Percentiles rank a stretch among this genome's conserved stretches.
Conservation (phyloP, 2,888 invertebrate species). For the Machimus rusticus region DNA sequence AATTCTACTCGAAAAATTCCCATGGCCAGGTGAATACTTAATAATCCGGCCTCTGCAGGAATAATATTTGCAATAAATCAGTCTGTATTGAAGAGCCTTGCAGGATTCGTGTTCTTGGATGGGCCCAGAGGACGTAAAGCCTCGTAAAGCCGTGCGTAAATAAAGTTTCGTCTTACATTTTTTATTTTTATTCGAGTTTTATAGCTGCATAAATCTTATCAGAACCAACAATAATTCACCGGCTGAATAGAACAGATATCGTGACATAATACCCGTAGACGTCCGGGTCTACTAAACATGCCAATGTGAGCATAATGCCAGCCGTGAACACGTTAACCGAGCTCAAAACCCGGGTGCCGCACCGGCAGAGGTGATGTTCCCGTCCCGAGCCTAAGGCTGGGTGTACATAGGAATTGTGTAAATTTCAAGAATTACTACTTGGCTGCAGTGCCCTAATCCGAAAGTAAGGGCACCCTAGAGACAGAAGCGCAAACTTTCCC, state of each 20-base stretch:
- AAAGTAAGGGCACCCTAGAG: not conserved
- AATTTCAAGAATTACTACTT: not conserved
- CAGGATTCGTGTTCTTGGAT: slow-evolving; percentile 30
- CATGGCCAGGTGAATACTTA: slow-evolving; percentile 48
- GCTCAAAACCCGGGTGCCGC: not conserved
- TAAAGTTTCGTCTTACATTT: slow-evolving; percentile 53
- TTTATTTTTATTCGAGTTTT: slow-evolving; percentile 54
- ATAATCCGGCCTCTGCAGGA: slow-evolving; percentile 51
- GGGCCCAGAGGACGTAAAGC: slow-evolving; percentile 27
- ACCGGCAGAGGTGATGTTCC: not conserved
- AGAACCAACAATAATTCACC: slow-evolving; percentile 50
- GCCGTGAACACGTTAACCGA: not conserved
- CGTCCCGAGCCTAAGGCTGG: not conserved
- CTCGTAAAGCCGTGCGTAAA: slow-evolving; percentile 48
- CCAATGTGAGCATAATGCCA: not conserved
- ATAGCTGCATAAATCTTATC: slow-evolving; percentile 53
- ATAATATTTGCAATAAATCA: slow-evolving; percentile 54
- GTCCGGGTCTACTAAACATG: slow-evolving; percentile 1
- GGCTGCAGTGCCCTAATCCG: not conserved
- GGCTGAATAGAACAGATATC: slow-evolving; percentile 20
- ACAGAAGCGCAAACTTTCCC: not conserved
- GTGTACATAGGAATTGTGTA: not conserved
- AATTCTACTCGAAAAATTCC: not conserved
- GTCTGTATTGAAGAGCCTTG: slow-evolving; percentile 52
- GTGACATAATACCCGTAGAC: not conserved